A percentile compares a stretch with the other conserved stretches of the same genome.
These are phyloP conservation scores for Drosophila kepulauana DNA, from an alignment of 1,140 invertebrate genomes.

Conservation along the genomic window DNA sequence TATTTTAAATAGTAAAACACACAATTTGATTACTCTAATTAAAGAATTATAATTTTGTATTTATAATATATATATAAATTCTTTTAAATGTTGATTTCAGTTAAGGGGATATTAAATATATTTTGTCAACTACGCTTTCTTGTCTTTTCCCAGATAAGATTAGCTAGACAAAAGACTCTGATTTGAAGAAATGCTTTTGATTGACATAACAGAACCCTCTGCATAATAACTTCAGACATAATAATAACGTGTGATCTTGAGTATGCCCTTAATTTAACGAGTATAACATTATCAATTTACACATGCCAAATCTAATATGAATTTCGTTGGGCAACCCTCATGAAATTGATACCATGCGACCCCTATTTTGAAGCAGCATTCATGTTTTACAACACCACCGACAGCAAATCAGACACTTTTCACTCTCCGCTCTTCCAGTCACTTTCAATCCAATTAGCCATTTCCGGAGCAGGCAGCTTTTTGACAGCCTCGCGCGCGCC, in stretches of 20 bases:
- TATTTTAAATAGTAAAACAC: too few relatives aligned
- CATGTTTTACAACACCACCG: slow-evolving; percentile 51
- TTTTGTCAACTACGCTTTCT: too few relatives aligned
- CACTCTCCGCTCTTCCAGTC: slow-evolving; percentile 26
- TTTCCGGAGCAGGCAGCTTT: slow-evolving; percentile 73
- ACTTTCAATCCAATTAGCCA: slow-evolving; percentile 65
- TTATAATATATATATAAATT: too few relatives aligned
- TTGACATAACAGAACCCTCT: background rate
- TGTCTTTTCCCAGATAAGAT: background rate
- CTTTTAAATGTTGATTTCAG: too few relatives aligned
- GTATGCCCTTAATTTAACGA: background rate
- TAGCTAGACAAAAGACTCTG: background rate
- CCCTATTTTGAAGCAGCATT: slow-evolving; percentile 17
- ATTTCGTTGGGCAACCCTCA: slow-evolving; percentile 24
- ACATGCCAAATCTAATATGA: slow-evolving; percentile 17
- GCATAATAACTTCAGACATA: background rate
- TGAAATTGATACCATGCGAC: slow-evolving; percentile 28
- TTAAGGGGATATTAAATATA: too few relatives aligned
- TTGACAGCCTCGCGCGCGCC: slow-evolving; percentile 47
- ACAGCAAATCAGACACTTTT: slow-evolving; percentile 33
- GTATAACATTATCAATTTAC: slow-evolving; percentile 10
- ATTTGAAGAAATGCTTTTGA: slow-evolving; percentile 1
- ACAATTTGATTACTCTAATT: too few relatives aligned
- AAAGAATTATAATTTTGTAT: too few relatives aligned
- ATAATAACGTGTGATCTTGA: background rate